Base-by-base conservation (phyloP, 2,113 vertebrate genomes). In the Entelurus aequoreus region DNA sequence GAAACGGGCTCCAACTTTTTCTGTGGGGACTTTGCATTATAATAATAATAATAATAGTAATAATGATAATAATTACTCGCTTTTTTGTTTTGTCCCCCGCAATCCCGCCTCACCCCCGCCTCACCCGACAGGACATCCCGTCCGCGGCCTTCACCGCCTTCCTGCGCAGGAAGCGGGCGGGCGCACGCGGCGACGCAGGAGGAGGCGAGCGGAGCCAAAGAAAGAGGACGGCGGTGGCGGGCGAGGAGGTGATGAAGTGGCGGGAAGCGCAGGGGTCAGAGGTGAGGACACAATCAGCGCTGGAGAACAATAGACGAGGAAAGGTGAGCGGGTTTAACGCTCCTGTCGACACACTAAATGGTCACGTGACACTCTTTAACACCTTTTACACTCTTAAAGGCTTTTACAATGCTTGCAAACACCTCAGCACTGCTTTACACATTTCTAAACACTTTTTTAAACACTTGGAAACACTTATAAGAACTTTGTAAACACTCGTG, bases 301-400 rank as follows among this genome's bases (percentile, higher is more conserved):
- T 6, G 16, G n/a, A 44, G 38, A 57, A 57, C 55, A 57, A 57
- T 57, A 15, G 55, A n/a, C 9, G n/a, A 42, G 37, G 40, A 56
- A 60, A 59, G 59, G 59, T 49, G 59, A 60, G 37, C 35, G 15
- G 47, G 59, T 61, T 61, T 15, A n/a, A 9, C 9, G 47, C 8
- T 8, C 12, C 47, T 56, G 28, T 49, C 14, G 7, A 61, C 57
- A 21, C 11, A 47, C n/a, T 16, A 56, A 56, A 28, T 40, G 38
- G 1, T 28, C 28, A 28, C 28, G 28, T 28, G 28, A 28, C 28
- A 28, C 28, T 28, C 28, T 28, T 28, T 28, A 28, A 3, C 28
- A 28, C 28, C 28, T 28, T 28, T 28, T 28, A 28, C 28, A 28
- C 28, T 28, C 28, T 28, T 28, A 28, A 28, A 28, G 28, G 28